Conservation (phyloP, 2,797 vertebrate species). For the Euthynnus affinis region DNA sequence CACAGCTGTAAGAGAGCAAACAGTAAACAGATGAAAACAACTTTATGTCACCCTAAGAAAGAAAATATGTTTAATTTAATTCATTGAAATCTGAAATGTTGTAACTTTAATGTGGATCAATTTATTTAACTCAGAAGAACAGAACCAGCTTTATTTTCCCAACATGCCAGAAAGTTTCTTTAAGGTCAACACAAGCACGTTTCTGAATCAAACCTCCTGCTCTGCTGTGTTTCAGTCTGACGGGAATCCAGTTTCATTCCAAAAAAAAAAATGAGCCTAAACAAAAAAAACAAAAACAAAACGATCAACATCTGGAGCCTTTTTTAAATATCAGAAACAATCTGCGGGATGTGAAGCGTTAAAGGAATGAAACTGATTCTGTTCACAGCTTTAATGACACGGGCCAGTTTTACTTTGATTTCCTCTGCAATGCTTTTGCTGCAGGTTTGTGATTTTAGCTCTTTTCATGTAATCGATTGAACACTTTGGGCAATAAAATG, state of each 20-base stretch:
- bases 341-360: neutral
- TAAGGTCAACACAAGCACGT: neutral
- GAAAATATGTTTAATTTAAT: too few relatives aligned
- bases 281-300: too few relatives aligned
- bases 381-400: neutral
- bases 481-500: constrained; percentile 49
- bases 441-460: constrained; percentile 30
- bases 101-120: neutral
- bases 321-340: too few relatives aligned
- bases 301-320: too few relatives aligned
- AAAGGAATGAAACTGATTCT: neutral
- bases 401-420: neutral
- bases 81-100: too few relatives aligned
- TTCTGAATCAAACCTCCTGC: neutral
- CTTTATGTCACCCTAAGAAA: too few relatives aligned
- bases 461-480: constrained; percentile 32
- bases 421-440: neutral
- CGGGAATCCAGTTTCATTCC: neutral
- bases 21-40: too few relatives aligned
- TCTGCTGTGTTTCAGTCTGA: neutral
- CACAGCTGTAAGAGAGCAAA: too few relatives aligned
- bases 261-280: too few relatives aligned
- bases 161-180: neutral
- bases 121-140: neutral
- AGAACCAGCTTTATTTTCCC: neutral